Evolutionary conservation across 2,888 invertebrate genomes (phyloP).

Genomic region (Diarsia mendica): DNA sequence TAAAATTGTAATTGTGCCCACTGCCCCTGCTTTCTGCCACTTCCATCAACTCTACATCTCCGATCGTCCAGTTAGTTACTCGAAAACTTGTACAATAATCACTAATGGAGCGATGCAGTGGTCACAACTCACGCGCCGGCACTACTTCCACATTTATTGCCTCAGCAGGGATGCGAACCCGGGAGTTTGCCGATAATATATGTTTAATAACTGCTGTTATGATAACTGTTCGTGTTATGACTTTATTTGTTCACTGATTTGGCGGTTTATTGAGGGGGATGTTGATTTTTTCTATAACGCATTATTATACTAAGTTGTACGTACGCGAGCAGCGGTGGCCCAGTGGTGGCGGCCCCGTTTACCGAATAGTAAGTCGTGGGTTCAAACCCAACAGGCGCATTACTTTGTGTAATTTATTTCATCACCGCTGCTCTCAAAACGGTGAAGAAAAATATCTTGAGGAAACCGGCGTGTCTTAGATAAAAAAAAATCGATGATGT

Average conservation of each 20-base stretch:
- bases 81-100: slow-evolving; percentile 88
- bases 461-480: too few relatives aligned
- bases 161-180: slow-evolving; percentile 62
- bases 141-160: slow-evolving; percentile 59
- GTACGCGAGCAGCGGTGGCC: too few relatives aligned
- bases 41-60: slow-evolving; percentile 70
- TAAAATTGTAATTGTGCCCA: too few relatives aligned
- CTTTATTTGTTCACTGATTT: slow-evolving; percentile 25
- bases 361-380: too few relatives aligned
- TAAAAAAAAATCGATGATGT: too few relatives aligned
- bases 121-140: slow-evolving; percentile 82
- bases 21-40: too few relatives aligned
- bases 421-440: too few relatives aligned
- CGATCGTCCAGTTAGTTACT: slow-evolving; percentile 79
- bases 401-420: too few relatives aligned
- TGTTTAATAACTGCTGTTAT: slow-evolving; percentile 39
- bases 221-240: slow-evolving; percentile 4
- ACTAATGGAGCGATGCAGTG: slow-evolving; percentile 89
- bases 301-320: too few relatives aligned
- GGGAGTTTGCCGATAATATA: slow-evolving; percentile 69
- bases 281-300: not conserved
- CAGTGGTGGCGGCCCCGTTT: too few relatives aligned
- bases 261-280: not conserved
- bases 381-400: too few relatives aligned
- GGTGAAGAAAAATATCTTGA: too few relatives aligned